These are phyloP conservation scores for Pollenia amentaria DNA, from an alignment of 2,888 invertebrate genomes.

Conservation along the genomic window DNA sequence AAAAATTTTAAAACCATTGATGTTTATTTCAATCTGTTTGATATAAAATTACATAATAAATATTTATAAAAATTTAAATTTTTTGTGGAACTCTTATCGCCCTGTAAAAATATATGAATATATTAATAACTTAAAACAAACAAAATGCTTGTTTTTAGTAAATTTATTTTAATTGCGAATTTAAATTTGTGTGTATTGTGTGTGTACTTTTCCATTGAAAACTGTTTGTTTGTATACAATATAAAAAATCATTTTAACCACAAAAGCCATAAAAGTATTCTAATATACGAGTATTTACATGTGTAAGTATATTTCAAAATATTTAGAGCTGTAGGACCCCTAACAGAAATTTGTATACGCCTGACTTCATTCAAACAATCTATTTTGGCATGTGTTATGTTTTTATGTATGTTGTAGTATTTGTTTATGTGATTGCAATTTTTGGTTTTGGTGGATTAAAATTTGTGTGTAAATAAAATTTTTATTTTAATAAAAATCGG, in stretches of 20 bases:
- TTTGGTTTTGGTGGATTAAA: not conserved
- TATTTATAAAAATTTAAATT: no score
- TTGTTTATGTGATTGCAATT: not conserved
- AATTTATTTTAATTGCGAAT: slow-evolving; percentile 12
- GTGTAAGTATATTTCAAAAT: not conserved
- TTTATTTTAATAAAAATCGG: not conserved
- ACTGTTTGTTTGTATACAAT: not conserved
- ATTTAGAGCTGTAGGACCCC: no score
- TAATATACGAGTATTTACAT: slow-evolving; percentile 1
- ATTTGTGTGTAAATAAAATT: not conserved
- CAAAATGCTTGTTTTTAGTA: not conserved
- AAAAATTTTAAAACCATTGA: no score
- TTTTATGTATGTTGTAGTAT: not conserved
- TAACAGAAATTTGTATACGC: not conserved
- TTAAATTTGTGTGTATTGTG: not conserved
- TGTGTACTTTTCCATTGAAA: not conserved
- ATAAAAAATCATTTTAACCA: slow-evolving; percentile 8
- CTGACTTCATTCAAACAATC: not conserved
- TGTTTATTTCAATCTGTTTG: no score
- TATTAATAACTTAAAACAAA: not conserved
- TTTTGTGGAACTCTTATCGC: not conserved
- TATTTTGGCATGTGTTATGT: not conserved
- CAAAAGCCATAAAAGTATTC: slow-evolving; percentile 28
- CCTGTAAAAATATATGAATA: not conserved
- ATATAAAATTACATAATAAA: no score